Conservation (phyloP, 2,888 invertebrate species). For the Tiphia femorata region DNA sequence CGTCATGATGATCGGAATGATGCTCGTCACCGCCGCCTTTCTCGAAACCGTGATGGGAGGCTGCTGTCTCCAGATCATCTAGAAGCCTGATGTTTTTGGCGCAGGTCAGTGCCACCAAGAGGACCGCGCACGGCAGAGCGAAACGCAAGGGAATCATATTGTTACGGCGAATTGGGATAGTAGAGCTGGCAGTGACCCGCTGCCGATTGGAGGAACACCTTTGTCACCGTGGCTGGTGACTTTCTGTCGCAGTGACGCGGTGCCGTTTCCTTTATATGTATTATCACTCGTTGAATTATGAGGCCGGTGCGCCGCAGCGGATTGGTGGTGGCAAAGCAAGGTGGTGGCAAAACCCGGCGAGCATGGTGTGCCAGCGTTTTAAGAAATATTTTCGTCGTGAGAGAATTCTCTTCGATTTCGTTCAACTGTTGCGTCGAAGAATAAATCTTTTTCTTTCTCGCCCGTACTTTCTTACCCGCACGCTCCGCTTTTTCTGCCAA, state of each 20-base stretch:
- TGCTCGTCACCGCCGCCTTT: constrained; percentile 79
- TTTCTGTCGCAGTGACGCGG: background rate
- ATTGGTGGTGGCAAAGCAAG: background rate
- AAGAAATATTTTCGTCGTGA: background rate
- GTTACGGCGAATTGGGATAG: too few species aligned
- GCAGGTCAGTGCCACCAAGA: constrained; percentile 6
- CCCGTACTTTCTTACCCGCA: background rate
- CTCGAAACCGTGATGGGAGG: constrained; percentile 69
- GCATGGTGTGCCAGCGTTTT: background rate
- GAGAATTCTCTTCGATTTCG: too few species aligned
- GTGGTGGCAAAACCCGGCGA: too few species aligned
- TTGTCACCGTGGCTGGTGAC: background rate
- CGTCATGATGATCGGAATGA: constrained; percentile 75
- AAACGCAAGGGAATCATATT: constrained; percentile 2
- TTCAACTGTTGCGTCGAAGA: too few species aligned
- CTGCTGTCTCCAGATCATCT: constrained; percentile 73
- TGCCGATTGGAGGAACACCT: background rate
- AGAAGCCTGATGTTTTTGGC: constrained; percentile 71
- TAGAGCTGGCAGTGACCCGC: background rate
- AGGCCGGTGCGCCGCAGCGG: too few species aligned
- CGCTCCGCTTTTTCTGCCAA: background rate
- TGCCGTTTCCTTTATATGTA: background rate
- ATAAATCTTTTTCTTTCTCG: too few species aligned
- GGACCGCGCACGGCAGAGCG: background rate
- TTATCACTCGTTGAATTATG: background rate